phyloP scores from a whole-genome alignment of 2,113 vertebrate genomes.

The Ibidorhyncha struthersii region DNA sequence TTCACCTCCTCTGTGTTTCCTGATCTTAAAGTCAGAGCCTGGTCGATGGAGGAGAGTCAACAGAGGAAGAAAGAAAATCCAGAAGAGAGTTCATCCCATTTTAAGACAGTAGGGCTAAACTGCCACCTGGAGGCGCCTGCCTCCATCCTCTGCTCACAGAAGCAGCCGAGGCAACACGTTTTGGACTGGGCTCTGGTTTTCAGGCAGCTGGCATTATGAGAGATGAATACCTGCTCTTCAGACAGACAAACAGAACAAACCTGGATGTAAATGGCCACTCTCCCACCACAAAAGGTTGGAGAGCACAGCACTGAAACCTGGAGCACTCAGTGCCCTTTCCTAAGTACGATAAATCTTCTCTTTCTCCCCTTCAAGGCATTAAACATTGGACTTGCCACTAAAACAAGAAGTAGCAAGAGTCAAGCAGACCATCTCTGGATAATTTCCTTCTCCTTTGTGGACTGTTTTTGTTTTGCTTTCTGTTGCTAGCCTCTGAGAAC shows the following conservation, averaged over 20 bases:
- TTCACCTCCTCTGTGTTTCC: background rate
- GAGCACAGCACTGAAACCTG: background rate
- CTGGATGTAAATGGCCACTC: background rate
- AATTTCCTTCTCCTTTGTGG: background rate
- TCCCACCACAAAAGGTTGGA: background rate
- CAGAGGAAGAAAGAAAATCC: background rate
- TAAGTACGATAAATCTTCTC: background rate
- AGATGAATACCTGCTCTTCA: background rate
- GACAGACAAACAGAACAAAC: background rate
- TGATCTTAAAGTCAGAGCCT: background rate
- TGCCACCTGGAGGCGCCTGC: background rate
- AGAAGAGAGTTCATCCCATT: background rate
- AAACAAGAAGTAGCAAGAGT: background rate
- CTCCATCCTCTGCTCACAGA: background rate
- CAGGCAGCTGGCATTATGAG: fast-evolving
- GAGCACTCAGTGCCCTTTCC: background rate
- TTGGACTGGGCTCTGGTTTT: background rate
- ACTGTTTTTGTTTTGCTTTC: background rate
- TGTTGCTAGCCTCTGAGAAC: background rate
- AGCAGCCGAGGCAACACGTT: background rate
- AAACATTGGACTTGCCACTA: background rate
- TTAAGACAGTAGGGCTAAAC: background rate
- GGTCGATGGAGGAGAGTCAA: background rate
- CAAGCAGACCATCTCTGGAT: background rate
- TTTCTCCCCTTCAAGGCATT: background rate